These are phyloP conservation scores for Cyprinodon brontotheroides DNA, from an alignment of 2,113 vertebrate species.

Conservation along the genomic window DNA sequence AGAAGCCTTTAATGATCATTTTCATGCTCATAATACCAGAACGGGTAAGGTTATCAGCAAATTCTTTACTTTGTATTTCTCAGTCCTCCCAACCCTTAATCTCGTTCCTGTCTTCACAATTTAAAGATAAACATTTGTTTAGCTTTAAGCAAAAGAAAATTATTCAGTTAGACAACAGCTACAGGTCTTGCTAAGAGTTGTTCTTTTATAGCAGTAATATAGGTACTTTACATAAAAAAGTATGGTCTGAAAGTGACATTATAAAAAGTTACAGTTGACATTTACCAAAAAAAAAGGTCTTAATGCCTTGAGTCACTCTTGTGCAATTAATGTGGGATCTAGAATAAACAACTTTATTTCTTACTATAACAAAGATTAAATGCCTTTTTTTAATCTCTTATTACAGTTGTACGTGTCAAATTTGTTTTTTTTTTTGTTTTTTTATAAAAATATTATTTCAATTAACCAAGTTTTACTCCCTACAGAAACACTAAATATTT, in stretches of 20 bases:
- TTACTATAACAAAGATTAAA: not conserved
- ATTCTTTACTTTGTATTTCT: conserved; percentile 37
- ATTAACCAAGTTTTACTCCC: not conserved
- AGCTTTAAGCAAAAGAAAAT: conserved; percentile 26
- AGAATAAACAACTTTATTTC: not conserved
- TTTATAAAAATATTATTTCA: not conserved
- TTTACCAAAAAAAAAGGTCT: not conserved
- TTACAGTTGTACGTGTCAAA: not conserved
- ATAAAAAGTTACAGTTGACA: not conserved
- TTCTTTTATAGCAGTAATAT: not conserved
- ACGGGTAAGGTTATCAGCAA: conserved; percentile 54
- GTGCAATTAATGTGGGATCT: not conserved
- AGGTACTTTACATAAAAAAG: not conserved
- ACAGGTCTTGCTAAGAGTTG: conserved; percentile 8
- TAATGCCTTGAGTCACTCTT: not conserved
- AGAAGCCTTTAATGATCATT: conserved; percentile 65
- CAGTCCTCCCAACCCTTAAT: not conserved
- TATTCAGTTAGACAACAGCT: conserved; percentile 7
- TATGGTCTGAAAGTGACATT: too few relatives aligned
- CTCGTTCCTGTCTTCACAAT: not conserved
- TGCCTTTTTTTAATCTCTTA: not conserved
- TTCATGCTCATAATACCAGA: conserved; percentile 53
- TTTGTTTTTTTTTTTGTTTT: not conserved
- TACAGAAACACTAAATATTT: not conserved
- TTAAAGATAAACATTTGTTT: conserved; percentile 33